phyloP scores from a whole-genome alignment of 2,888 invertebrate species.

The Apotomis turbidana region DNA sequence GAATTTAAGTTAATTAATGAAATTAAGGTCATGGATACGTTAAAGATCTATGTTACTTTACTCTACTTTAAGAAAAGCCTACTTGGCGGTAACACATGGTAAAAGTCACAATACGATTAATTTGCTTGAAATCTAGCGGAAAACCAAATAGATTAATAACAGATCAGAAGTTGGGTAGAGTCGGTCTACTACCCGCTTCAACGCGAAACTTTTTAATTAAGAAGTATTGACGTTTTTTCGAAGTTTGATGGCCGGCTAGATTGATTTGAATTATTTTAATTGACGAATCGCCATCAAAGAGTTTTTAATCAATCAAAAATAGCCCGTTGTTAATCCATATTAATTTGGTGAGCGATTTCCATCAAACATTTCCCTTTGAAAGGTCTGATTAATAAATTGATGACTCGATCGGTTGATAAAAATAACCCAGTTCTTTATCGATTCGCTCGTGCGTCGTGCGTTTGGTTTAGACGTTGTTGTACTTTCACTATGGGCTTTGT shows the following conservation, averaged over 20 bases:
- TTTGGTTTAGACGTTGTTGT: not conserved
- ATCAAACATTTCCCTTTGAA: conserved; percentile 26
- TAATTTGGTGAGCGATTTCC: conserved; percentile 41
- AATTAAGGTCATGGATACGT: no score
- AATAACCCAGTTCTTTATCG: conserved; percentile 2
- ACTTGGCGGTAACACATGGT: no score
- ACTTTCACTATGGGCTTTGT: no score
- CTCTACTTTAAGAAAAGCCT: no score
- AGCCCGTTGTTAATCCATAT: conserved; percentile 36
- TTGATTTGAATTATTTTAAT: conserved; percentile 57
- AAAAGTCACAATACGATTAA: no score
- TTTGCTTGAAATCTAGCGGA: no score
- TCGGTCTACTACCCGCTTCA: conserved; percentile 45
- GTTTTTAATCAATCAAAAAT: conserved; percentile 40
- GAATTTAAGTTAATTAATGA: no score
- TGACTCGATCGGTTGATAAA: conserved; percentile 7
- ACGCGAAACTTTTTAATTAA: conserved; percentile 68
- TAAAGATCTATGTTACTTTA: no score
- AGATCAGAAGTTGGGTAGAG: conserved; percentile 12
- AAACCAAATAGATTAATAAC: no score
- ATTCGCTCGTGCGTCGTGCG: not conserved
- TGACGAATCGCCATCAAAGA: conserved; percentile 37
- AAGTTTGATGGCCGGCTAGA: conserved; percentile 53
- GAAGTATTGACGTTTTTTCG: conserved; percentile 62
- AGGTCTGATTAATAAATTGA: conserved; percentile 36